Percentiles rank a stretch among this genome's conserved stretches.
Evolutionary conservation across 2,113 vertebrate genomes (phyloP).

Genomic region (Periophthalmodon schlosseri): DNA sequence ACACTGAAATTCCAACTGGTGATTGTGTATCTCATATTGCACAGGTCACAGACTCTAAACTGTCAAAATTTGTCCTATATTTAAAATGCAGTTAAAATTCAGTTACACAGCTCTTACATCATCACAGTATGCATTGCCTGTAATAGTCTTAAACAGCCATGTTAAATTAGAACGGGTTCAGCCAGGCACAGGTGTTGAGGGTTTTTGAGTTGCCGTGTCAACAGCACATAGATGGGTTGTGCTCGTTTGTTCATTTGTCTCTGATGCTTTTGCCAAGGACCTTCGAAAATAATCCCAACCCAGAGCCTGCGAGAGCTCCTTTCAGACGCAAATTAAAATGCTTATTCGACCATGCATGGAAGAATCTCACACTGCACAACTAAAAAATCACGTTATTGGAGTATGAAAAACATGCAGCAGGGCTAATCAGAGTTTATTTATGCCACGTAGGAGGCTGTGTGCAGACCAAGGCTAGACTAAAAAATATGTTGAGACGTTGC

Average conservation of each 20-base stretch:
- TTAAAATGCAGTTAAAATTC: too few species aligned
- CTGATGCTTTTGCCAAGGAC: conserved; percentile 25
- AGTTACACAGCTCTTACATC: too few species aligned
- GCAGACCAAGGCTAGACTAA: conserved; percentile 31
- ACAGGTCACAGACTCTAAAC: too few species aligned
- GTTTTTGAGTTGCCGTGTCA: conserved; percentile 12
- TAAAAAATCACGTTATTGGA: conserved; percentile 17
- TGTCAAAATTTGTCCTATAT: too few species aligned
- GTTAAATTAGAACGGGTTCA: not conserved
- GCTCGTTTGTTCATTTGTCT: conserved; percentile 45
- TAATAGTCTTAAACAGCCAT: not conserved
- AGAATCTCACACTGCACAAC: not conserved
- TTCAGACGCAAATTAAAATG: conserved; percentile 22
- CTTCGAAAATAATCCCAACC: conserved; percentile 18
- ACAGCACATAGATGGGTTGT: conserved; percentile 6
- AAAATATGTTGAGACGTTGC: not conserved
- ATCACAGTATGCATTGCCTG: too few species aligned
- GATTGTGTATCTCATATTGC: too few species aligned
- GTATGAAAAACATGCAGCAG: conserved; percentile 3
- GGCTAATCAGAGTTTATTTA: conserved; percentile 38
- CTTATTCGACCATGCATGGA: conserved; percentile 15
- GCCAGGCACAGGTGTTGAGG: conserved; percentile 20
- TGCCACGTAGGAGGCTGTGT: conserved; percentile 27
- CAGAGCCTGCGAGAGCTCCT: conserved; percentile 11
- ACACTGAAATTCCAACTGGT: too few species aligned